Evolutionary conservation across 2,113 vertebrate species (phyloP).

Genomic region (Diglossa brunneiventris): DNA sequence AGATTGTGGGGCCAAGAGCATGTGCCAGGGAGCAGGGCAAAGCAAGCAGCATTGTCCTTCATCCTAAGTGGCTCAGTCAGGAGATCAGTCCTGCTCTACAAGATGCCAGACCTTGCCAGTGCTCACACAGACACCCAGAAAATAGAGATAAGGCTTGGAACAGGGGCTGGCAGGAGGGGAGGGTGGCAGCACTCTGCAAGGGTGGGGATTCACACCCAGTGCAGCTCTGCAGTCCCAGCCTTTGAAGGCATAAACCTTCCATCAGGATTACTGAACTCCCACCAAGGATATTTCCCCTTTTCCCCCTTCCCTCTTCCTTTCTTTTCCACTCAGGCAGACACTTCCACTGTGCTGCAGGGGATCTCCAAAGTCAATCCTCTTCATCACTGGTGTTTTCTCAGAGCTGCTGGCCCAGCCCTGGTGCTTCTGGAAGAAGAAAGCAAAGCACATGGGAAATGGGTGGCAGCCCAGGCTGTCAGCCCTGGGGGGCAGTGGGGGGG

Average conservation of each 20-base stretch:
- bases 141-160: background rate
- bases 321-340: rapidly evolving
- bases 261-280: background rate
- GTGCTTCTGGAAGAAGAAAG: background rate
- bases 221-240: background rate
- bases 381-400: background rate
- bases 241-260: background rate
- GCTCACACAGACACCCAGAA: background rate
- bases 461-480: background rate
- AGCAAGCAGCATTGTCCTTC: background rate
- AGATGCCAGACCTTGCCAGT: background rate
- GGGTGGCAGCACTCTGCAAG: background rate
- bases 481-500: background rate
- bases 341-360: background rate
- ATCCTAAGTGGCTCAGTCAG: rapidly evolving
- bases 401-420: background rate
- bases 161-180: background rate
- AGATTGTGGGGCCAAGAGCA: background rate
- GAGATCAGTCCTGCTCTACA: background rate
- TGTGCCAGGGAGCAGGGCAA: background rate
- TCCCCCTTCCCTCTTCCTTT: background rate
- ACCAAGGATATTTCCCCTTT: rapidly evolving
- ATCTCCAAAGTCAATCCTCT: background rate
- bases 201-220: background rate
- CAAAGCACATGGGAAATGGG: background rate